Evolutionary conservation across 2,797 vertebrate genomes (phyloP).

Genomic region (Ambastaia sidthimunki): DNA sequence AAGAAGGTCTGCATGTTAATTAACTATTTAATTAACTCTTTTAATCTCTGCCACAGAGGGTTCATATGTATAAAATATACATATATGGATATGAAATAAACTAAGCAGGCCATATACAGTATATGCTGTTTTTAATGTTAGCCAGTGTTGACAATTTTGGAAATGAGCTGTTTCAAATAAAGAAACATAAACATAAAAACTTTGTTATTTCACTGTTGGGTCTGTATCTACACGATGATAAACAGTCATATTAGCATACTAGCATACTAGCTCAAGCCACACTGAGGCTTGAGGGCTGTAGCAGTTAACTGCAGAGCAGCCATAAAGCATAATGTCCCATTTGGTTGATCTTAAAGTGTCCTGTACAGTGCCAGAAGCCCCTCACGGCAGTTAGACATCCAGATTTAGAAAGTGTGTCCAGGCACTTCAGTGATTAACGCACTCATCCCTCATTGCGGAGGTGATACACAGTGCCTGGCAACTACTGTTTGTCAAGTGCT

Average conservation of each 20-base stretch:
- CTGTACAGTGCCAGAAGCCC: slow-evolving; percentile 3
- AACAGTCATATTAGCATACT: slow-evolving; percentile 8
- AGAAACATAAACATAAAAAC: not conserved
- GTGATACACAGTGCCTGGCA: slow-evolving; percentile 22
- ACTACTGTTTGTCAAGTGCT: slow-evolving; percentile 44
- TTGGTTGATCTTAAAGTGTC: slow-evolving; percentile 7
- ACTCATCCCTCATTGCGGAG: slow-evolving; percentile 38
- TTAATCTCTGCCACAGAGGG: slow-evolving; percentile 29
- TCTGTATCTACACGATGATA: slow-evolving; percentile 30
- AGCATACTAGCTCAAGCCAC: slow-evolving; percentile 8
- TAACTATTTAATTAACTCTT: slow-evolving; percentile 48
- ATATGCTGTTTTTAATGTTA: no score
- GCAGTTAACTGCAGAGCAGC: not conserved
- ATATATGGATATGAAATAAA: not conserved
- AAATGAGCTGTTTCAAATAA: not conserved
- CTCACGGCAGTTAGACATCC: slow-evolving; percentile 28
- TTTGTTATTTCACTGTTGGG: not conserved
- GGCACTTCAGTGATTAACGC: slow-evolving; percentile 52
- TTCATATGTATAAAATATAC: slow-evolving; percentile 3
- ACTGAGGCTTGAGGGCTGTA: slow-evolving; percentile 29
- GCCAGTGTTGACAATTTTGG: not conserved
- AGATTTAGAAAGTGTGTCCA: slow-evolving; percentile 34
- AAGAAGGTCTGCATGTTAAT: slow-evolving; percentile 42
- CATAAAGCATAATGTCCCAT: slow-evolving; percentile 42
- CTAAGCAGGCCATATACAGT: not conserved